Evolutionary conservation across 2,113 vertebrate genomes (phyloP), one percentile per base, ranked within the genome.

Genomic region (Todiramphus saurophagus): DNA sequence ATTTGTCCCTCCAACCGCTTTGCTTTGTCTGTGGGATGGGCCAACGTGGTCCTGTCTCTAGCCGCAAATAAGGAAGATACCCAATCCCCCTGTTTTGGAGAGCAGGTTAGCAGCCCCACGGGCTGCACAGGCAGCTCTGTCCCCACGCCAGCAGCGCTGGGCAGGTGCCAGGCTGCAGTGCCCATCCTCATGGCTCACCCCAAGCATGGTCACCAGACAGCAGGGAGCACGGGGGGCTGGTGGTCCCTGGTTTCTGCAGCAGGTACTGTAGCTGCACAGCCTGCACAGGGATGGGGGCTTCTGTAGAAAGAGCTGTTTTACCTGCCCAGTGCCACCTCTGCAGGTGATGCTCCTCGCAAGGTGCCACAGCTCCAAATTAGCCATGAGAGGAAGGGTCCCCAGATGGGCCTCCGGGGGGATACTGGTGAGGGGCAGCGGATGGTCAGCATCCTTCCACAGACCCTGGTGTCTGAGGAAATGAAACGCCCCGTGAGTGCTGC

Each of bases 1-100:
- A n/a, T 74, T 80, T 63, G 80, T 60, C 31, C 13, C 64, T 21
- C 46, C 80, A 30, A 0, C 8, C 0, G 0, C 72, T 41, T 27
- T 16, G 24, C 48, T 37, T 3, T 25, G 51, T 7, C 44, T 9
- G 19, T 8, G 25, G 56, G 41, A n/a, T 12, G 23, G 10, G 37
- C 41, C 51, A 9, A 9, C 0, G 1, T 1, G 4, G 33, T 24
- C 4, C 1, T n/a, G 28, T 24, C 50, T 67, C 81, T 46, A 70
- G 56, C 89, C 72, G 53, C n/a, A 9, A 1, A 24, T 17, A 25
- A 25, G 64, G 73, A 37, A 68, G 14, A 51, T 4, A 8, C 19
- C 19, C 41, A 39, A 43, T 19, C 33, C 3, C 2, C 44, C 48
- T 0, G 3, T 18, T 64, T 37, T 20, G 64, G 35, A 37, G 35